Percentiles rank a stretch among this genome's conserved stretches.
These are phyloP conservation scores for Lathronympha strigana DNA, from an alignment of 2,888 invertebrate genomes.

Conservation along the genomic window DNA sequence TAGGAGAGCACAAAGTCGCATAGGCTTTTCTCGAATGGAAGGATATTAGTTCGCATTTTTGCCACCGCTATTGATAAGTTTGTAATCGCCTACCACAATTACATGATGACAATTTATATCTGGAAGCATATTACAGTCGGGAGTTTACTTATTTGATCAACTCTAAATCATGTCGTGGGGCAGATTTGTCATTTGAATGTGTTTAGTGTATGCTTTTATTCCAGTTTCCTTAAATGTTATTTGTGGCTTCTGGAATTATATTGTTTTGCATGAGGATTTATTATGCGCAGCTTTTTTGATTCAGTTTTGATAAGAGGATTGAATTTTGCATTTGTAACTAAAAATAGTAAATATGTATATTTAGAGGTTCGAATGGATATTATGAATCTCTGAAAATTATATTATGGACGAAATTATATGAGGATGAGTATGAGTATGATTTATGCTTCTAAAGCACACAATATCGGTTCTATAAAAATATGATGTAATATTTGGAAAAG, in stretches of 20 bases:
- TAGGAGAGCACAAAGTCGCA: background rate
- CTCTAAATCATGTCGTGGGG: conserved; percentile 56
- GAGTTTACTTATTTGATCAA: conserved; percentile 62
- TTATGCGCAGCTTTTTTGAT: background rate
- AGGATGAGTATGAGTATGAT: too few relatives aligned
- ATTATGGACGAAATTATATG: too few relatives aligned
- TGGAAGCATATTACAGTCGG: conserved; percentile 66
- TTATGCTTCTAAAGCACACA: too few relatives aligned
- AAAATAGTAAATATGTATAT: too few relatives aligned
- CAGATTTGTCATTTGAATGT: conserved; percentile 53
- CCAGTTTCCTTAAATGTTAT: conserved; percentile 23
- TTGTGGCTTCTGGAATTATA: conserved; percentile 16
- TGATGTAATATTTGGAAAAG: too few relatives aligned
- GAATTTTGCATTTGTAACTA: background rate
- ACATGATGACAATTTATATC: conserved; percentile 73
- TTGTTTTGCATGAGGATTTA: conserved; percentile 7
- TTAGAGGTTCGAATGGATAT: too few relatives aligned
- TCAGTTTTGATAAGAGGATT: background rate
- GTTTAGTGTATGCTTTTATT: conserved; percentile 44
- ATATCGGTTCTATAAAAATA: too few relatives aligned
- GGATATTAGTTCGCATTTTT: conserved; percentile 15
- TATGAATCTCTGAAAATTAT: too few relatives aligned
- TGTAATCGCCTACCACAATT: conserved; percentile 53
- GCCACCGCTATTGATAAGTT: conserved; percentile 28
- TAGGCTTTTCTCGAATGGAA: conserved; percentile 12